Conservation (phyloP, 1,140 invertebrate genomes). For the Drosophila rufa region DNA sequence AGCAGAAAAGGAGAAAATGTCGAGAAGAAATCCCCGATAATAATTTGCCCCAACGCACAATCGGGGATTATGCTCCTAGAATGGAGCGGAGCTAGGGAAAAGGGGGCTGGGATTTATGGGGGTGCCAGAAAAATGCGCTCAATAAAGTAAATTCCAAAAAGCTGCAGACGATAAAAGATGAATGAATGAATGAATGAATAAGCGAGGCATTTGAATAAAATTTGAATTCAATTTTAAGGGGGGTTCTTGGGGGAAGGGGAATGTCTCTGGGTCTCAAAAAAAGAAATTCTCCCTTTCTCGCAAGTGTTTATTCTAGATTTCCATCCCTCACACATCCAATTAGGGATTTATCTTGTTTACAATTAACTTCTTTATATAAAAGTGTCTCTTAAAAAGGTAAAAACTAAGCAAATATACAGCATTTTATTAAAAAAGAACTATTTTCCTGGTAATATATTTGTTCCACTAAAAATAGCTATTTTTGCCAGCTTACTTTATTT, state of each 20-base stretch:
- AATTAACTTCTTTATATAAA: too few species aligned
- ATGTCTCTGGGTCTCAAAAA: not conserved
- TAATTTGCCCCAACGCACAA: conserved; percentile 68
- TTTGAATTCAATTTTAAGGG: conserved; percentile 44
- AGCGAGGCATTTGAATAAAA: conserved; percentile 62
- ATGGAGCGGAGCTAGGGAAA: not conserved
- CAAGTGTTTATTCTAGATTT: conserved; percentile 6
- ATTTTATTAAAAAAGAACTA: too few species aligned
- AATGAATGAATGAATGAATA: conserved; percentile 61
- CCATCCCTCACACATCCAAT: not conserved
- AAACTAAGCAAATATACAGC: too few species aligned
- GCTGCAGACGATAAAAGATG: conserved; percentile 46
- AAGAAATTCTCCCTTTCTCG: not conserved
- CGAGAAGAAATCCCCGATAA: conserved; percentile 46
- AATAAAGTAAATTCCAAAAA: conserved; percentile 37
- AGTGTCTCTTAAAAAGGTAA: too few species aligned
- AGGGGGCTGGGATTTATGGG: conserved; percentile 1
- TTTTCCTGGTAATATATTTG: too few species aligned
- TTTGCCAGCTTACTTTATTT: too few species aligned
- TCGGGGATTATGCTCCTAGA: conserved; percentile 51
- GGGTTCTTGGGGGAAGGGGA: not conserved
- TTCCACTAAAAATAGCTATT: too few species aligned
- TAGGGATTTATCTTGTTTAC: too few species aligned
- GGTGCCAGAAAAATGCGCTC: conserved; percentile 25
- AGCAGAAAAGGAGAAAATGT: conserved; percentile 2